Conservation (phyloP, 2,113 vertebrate genomes). For the Gymnorhina tibicen region DNA sequence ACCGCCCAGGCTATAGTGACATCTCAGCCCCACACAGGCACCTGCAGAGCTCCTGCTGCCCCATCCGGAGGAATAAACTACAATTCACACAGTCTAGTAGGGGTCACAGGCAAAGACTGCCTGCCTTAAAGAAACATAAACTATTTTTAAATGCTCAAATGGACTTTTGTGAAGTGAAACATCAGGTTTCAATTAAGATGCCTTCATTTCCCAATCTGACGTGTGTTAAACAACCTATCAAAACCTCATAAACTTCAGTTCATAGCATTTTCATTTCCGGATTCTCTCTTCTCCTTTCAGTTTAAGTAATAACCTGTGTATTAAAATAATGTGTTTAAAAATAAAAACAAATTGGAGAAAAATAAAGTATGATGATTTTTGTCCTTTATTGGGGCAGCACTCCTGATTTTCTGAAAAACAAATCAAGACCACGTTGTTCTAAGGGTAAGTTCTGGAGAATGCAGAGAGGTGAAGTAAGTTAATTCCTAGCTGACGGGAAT, state of each 20-base stretch:
- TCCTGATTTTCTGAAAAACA: not conserved
- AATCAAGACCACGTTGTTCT: not conserved
- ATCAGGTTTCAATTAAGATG: constrained; percentile 68
- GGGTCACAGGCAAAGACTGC: constrained; percentile 21
- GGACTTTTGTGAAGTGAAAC: constrained; percentile 27
- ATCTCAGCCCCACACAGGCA: not conserved
- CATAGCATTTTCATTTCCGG: constrained; percentile 54
- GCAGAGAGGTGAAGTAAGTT: not conserved
- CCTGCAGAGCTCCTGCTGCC: constrained; percentile 4
- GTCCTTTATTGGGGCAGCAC: not conserved
- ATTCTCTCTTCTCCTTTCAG: constrained; percentile 18
- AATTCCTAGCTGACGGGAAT: not conserved
- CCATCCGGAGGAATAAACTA: not conserved
- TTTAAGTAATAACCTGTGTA: constrained; percentile 11
- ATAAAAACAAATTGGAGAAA: constrained; percentile 30
- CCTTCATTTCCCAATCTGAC: constrained; percentile 56
- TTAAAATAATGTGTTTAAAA: constrained; percentile 5
- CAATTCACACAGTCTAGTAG: not conserved
- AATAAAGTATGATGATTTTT: not conserved
- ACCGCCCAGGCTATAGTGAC: not conserved
- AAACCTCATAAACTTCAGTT: constrained; percentile 60
- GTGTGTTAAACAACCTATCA: constrained; percentile 64
- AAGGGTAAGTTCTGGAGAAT: not conserved
- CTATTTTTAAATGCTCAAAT: constrained; percentile 18
- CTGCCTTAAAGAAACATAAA: constrained; percentile 44